phyloP scores from a whole-genome alignment of 2,888 invertebrate genomes.

The Hydrotaea cyrtoneurina region DNA sequence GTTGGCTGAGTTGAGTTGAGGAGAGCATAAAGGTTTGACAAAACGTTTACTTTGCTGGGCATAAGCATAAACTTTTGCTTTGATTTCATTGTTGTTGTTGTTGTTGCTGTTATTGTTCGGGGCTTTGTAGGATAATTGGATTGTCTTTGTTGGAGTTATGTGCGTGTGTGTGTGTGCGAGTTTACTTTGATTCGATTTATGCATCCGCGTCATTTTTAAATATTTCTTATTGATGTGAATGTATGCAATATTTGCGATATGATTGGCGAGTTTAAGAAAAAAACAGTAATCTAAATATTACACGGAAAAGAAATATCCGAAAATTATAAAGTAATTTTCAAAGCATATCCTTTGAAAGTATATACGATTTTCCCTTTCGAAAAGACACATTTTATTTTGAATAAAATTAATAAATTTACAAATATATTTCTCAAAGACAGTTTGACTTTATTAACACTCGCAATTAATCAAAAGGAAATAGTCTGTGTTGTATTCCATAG shows the following conservation, averaged over 20 bases:
- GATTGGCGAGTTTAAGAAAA: conserved; percentile 38
- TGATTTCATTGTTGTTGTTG: conserved; percentile 42
- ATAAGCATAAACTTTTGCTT: conserved; percentile 55
- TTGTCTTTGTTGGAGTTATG: conserved; percentile 47
- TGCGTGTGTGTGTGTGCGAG: conserved; percentile 30
- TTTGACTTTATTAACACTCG: too few relatives aligned
- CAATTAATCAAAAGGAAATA: too few relatives aligned
- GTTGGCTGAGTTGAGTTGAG: background rate
- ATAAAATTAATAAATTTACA: too few relatives aligned
- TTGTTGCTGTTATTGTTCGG: conserved; percentile 38
- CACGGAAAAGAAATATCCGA: conserved; percentile 47
- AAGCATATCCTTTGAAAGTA: too few relatives aligned
- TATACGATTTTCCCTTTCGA: too few relatives aligned
- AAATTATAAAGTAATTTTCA: too few relatives aligned
- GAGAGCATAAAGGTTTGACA: conserved; percentile 48
- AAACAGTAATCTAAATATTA: conserved; percentile 41
- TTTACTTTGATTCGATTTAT: conserved; percentile 78
- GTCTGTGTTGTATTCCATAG: too few relatives aligned
- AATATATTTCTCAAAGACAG: too few relatives aligned
- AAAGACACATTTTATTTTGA: too few relatives aligned
- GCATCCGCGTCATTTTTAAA: conserved; percentile 74
- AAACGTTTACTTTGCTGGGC: conserved; percentile 58
- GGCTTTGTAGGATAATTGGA: conserved; percentile 67
- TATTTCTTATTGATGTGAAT: conserved; percentile 64
- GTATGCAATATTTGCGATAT: conserved; percentile 47